Evolutionary conservation across 2,113 vertebrate genomes (phyloP).

Genomic region (Podocnemis expansa): DNA sequence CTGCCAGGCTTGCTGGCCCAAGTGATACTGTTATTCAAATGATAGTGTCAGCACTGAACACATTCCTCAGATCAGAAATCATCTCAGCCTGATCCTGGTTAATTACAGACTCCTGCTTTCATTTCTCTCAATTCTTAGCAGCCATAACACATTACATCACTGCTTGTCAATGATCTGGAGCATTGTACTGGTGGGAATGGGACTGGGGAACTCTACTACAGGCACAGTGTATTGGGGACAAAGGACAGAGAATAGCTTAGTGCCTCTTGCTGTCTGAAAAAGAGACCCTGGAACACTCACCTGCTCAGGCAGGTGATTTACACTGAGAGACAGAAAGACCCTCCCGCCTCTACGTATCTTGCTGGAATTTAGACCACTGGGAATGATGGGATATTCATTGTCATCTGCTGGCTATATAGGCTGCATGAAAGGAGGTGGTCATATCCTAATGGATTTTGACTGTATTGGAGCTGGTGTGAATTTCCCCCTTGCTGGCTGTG

Average conservation of each 20-base stretch:
- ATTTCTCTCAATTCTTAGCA: conserved; percentile 54
- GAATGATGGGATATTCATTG: background rate
- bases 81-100: conserved; percentile 68
- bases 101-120: conserved; percentile 68
- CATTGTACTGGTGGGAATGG: conserved; percentile 31
- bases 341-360: rapidly evolving
- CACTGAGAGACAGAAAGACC: background rate
- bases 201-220: background rate
- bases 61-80: conserved; percentile 77
- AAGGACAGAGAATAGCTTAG: background rate
- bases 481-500: background rate
- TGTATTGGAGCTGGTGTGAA: background rate
- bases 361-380: background rate
- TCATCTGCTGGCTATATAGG: background rate
- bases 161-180: conserved; percentile 45
- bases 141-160: conserved; percentile 82
- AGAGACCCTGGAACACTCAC: background rate
- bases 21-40: conserved; percentile 37
- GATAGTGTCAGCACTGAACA: conserved; percentile 24
- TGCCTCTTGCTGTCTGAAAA: background rate
- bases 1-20: background rate
- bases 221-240: background rate
- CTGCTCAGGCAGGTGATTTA: background rate
- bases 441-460: background rate
- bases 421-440: background rate